These are phyloP conservation scores for Cossypha polioptera DNA, from an alignment of 2,797 vertebrate species.

Conservation along the genomic window DNA sequence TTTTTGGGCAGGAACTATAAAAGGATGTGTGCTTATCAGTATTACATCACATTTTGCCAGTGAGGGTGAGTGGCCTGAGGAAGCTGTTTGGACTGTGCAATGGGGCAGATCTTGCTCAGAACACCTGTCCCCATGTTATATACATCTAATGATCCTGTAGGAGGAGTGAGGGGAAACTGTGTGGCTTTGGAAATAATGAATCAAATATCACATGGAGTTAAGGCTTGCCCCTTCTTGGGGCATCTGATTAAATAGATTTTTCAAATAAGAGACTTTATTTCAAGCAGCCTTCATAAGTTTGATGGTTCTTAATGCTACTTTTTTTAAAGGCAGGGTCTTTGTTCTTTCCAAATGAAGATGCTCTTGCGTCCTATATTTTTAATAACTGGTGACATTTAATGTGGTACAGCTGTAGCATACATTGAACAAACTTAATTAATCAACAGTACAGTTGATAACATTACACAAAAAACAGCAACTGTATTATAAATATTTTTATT, in stretches of 20 bases:
- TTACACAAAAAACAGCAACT: neutral
- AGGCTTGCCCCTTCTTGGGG: neutral
- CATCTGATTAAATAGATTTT: neutral
- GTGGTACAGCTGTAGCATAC: neutral
- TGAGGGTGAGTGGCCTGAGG: neutral
- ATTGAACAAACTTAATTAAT: neutral
- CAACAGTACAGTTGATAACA: neutral
- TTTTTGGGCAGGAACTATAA: neutral
- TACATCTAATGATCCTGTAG: neutral
- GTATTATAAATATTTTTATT: neutral
- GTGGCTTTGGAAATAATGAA: neutral
- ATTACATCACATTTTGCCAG: neutral
- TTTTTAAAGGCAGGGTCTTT: neutral
- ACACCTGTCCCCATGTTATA: neutral
- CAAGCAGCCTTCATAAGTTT: neutral
- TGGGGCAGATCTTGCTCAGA: neutral
- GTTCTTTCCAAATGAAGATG: neutral
- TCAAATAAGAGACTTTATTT: neutral
- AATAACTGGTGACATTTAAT: neutral
- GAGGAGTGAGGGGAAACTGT: neutral
- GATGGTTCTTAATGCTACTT: neutral
- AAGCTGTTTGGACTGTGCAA: neutral
- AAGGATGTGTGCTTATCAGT: neutral
- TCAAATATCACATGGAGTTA: rapidly evolving
- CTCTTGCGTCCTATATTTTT: neutral